These are phyloP conservation scores for Cygnus buccinator DNA, from an alignment of 2,113 vertebrate species.

Conservation along the genomic window DNA sequence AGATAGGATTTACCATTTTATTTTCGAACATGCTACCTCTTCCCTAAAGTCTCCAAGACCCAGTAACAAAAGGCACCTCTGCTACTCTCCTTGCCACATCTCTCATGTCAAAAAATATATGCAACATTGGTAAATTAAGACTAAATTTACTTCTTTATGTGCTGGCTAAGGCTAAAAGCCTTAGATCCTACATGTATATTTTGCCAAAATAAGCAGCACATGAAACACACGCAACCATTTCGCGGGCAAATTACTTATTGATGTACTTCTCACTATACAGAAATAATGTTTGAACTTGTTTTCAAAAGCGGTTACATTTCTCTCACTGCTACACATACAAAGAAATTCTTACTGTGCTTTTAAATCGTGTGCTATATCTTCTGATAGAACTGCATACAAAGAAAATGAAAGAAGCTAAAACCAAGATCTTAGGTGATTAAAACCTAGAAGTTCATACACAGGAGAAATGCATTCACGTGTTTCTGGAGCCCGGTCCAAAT, in stretches of 20 bases:
- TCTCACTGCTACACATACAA: not conserved
- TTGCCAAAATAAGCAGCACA: slow-evolving; percentile 30
- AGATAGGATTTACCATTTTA: not conserved
- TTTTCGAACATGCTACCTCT: not conserved
- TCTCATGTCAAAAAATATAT: not conserved
- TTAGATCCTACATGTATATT: slow-evolving; percentile 12
- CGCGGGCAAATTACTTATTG: not conserved
- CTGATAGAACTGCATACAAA: not conserved
- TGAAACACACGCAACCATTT: not conserved
- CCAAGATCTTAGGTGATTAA: not conserved
- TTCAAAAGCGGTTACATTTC: not conserved
- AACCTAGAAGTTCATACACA: not conserved
- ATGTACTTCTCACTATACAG: not conserved
- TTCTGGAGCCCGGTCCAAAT: not conserved
- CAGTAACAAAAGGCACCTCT: not conserved
- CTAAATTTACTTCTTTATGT: not conserved
- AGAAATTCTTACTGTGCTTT: not conserved
- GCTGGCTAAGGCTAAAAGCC: slow-evolving; percentile 49
- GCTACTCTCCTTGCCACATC: not conserved
- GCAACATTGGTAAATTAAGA: slow-evolving; percentile 2
- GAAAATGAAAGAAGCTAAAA: not conserved
- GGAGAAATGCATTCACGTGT: not conserved
- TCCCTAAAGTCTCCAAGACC: not conserved
- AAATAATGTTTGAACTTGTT: not conserved
- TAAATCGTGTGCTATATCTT: not conserved